Percentiles rank a stretch among this genome's conserved stretches.
phyloP scores from a whole-genome alignment of 2,797 vertebrate genomes.

The Bradypodion ventrale region DNA sequence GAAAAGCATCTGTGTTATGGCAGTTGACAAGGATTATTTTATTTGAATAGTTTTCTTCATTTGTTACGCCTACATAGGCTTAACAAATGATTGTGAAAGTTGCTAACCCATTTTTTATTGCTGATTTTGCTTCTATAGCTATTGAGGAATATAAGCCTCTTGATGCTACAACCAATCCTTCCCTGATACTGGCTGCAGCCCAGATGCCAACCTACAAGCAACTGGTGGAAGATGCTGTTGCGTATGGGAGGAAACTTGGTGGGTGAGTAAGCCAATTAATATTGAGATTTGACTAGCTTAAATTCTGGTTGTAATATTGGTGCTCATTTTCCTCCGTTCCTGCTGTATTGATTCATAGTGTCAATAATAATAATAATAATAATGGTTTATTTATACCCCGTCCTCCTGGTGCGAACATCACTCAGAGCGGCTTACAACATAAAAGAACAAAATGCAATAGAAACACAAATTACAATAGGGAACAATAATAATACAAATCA shows the following conservation, averaged over 20 bases:
- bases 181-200: slow-evolving; percentile 92
- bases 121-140: slow-evolving; percentile 73
- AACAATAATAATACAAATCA: too few relatives aligned
- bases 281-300: background rate
- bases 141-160: slow-evolving; percentile 97
- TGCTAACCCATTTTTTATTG: background rate
- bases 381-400: too few relatives aligned
- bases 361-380: too few relatives aligned
- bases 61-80: background rate
- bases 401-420: too few relatives aligned
- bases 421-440: too few relatives aligned
- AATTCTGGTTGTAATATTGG: background rate
- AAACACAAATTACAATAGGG: too few relatives aligned
- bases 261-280: slow-evolving; percentile 79
- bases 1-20: background rate
- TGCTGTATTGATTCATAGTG: background rate
- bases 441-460: too few relatives aligned
- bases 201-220: slow-evolving; percentile 92
- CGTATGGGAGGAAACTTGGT: slow-evolving; percentile 85
- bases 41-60: background rate
- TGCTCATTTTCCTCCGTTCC: background rate
- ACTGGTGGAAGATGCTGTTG: slow-evolving; percentile 88
- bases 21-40: background rate
- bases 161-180: slow-evolving; percentile 98
- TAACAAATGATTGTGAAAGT: background rate